phyloP scores from a whole-genome alignment of 2,113 vertebrate genomes.

The Porphyrio hochstetteri region DNA sequence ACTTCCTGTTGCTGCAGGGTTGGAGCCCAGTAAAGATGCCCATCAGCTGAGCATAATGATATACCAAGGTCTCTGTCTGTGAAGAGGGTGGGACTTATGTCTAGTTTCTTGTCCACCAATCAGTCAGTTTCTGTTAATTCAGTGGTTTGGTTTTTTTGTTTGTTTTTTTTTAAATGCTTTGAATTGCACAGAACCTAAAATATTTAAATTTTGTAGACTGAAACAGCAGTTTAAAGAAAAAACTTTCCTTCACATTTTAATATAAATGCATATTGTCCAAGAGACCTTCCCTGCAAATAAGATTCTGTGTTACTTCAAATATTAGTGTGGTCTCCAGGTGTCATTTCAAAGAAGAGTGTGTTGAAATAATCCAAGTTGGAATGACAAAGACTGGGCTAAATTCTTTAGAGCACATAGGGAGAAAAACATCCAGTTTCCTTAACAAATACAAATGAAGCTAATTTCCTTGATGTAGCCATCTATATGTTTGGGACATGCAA shows the following conservation, averaged over 20 bases:
- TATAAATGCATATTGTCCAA: neutral
- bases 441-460: neutral
- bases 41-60: neutral
- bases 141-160: neutral
- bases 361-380: neutral
- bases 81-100: neutral
- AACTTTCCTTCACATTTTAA: neutral
- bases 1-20: neutral
- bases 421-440: neutral
- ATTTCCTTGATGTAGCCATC: neutral
- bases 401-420: neutral
- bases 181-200: neutral
- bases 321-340: accelerated
- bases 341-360: neutral
- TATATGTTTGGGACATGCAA: neutral
- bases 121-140: neutral
- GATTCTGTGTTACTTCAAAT: neutral
- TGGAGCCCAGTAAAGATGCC: neutral
- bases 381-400: neutral
- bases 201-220: neutral
- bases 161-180: neutral
- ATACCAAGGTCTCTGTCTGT: neutral
- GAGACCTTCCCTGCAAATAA: neutral
- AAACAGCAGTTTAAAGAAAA: neutral
- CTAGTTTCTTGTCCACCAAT: neutral